phyloP scores from a whole-genome alignment of 2,113 vertebrate genomes.

The Chlorodrepanis virens region DNA sequence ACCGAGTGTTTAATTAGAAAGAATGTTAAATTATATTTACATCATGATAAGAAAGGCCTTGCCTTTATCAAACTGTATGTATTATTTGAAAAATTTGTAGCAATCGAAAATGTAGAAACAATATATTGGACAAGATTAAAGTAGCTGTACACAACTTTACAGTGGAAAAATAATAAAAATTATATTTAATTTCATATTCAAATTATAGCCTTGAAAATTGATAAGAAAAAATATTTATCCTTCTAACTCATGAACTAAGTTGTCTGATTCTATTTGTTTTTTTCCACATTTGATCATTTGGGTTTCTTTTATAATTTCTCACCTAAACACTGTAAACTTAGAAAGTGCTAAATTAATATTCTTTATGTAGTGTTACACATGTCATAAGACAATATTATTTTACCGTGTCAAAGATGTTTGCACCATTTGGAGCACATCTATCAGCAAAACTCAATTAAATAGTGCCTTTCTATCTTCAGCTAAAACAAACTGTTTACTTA shows the following conservation, averaged over 20 bases:
- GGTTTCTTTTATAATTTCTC: constrained; percentile 63
- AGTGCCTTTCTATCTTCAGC: constrained; percentile 75
- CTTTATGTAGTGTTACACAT: constrained; percentile 69
- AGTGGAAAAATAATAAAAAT: background rate
- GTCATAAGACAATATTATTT: constrained; percentile 75
- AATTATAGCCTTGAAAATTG: background rate
- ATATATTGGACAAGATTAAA: background rate
- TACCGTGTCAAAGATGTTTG: constrained; percentile 72
- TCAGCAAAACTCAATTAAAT: constrained; percentile 86
- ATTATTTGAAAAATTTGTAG: background rate
- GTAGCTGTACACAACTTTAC: background rate
- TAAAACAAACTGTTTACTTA: constrained; percentile 88
- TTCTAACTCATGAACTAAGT: constrained; percentile 2
- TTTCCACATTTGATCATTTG: constrained; percentile 58
- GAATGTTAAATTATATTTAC: background rate
- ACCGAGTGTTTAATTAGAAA: background rate
- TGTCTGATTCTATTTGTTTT: constrained; percentile 48
- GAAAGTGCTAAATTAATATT: constrained; percentile 65
- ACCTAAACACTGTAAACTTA: constrained; percentile 58
- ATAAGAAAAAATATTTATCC: background rate
- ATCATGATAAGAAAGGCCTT: background rate
- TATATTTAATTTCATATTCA: constrained; percentile 8
- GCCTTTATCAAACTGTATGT: background rate
- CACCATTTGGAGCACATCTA: constrained; percentile 81
- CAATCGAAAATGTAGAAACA: background rate